Base-by-base conservation (phyloP, 2,888 invertebrate genomes). In the Lottia gigantea region DNA sequence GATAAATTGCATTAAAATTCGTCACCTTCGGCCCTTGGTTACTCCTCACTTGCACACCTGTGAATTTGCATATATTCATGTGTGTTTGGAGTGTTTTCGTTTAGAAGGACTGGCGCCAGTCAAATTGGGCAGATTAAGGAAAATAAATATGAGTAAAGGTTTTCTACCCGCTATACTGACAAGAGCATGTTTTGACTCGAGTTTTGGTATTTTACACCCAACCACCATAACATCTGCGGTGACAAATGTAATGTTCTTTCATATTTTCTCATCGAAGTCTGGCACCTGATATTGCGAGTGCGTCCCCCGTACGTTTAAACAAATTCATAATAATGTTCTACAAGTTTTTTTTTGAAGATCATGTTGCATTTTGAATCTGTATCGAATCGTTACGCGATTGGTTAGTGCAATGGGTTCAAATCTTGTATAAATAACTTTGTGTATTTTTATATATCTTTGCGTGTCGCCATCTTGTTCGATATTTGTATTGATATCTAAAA, bases 1-100 rank as follows among this genome's bases (percentile, higher is more conserved):
- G 85, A 84, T 83, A 85, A 83, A 84, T 84, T 85, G 83, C 83
- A 83, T 84, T 84, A 83, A 83, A 84, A 83, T 81, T 85, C 80
- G 86, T 83, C 85, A 85, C 85, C 84, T 83, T 80, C 81, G 76
- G 78, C 81, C 82, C 73, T 74, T 71, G 71, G 81, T 78, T 78
- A 78, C 76, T 80, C 78, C 81, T 79, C 82, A 79, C 80, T 68
- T 76, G 78, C 80, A 83, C 86, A 84, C 84, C 84, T 84, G 85
- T 82, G 81, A 76, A 81, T 84, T 82, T 83, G 82, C 80, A 83
- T 84, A 82, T 70, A 80, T 79, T 80, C 78, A 76, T 78, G 78
- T 78, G 74, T 77, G 72, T 76, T 78, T 67, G 70, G 72, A 74
- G 74, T 75, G 72, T 76, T 75, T 74, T 67, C 71, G 74, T 77